Percentiles rank a stretch among this genome's conserved stretches.
Conservation (phyloP, 2,888 invertebrate species). For the Philonicus albiceps region DNA sequence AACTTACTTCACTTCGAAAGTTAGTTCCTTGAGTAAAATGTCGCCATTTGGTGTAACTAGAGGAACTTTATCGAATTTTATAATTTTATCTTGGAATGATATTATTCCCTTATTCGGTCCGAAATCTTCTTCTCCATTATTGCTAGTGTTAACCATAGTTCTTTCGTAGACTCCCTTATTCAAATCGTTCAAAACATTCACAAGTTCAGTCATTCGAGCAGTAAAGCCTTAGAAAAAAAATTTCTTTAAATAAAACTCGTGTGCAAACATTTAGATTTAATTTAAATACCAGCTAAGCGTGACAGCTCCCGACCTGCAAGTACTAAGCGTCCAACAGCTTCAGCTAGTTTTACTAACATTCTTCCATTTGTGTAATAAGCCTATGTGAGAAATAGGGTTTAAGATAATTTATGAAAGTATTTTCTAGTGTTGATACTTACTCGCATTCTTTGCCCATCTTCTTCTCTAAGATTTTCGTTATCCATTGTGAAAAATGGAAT, state of each 20-base stretch:
- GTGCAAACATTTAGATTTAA: background rate
- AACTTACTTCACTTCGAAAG: slow-evolving; percentile 83
- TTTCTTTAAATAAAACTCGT: background rate
- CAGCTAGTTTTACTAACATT: slow-evolving; percentile 82
- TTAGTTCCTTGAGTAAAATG: slow-evolving; percentile 85
- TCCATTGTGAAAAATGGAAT: slow-evolving; percentile 86
- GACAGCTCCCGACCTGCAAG: slow-evolving; percentile 95
- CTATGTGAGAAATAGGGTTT: slow-evolving; percentile 59
- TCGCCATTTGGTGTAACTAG: slow-evolving; percentile 98
- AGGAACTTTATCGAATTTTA: slow-evolving; percentile 91
- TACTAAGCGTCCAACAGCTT: slow-evolving; percentile 94
- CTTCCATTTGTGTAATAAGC: slow-evolving; percentile 96
- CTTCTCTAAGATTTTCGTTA: slow-evolving; percentile 73
- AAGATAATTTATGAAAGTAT: background rate
- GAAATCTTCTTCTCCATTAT: slow-evolving; percentile 58
- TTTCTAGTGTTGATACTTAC: slow-evolving; percentile 60
- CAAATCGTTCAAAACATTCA: slow-evolving; percentile 82
- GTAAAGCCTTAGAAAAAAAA: slow-evolving; percentile 70
- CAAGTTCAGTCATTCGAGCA: slow-evolving; percentile 88
- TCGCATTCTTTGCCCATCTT: slow-evolving; percentile 80
- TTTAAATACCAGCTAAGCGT: slow-evolving; percentile 78
- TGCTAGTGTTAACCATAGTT: slow-evolving; percentile 66
- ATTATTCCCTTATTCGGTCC: slow-evolving; percentile 81
- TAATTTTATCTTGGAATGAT: slow-evolving; percentile 85
- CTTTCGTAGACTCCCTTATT: slow-evolving; percentile 77